These are phyloP conservation scores for Tinamus guttatus DNA, from an alignment of 2,113 vertebrate genomes.

Conservation along the genomic window DNA sequence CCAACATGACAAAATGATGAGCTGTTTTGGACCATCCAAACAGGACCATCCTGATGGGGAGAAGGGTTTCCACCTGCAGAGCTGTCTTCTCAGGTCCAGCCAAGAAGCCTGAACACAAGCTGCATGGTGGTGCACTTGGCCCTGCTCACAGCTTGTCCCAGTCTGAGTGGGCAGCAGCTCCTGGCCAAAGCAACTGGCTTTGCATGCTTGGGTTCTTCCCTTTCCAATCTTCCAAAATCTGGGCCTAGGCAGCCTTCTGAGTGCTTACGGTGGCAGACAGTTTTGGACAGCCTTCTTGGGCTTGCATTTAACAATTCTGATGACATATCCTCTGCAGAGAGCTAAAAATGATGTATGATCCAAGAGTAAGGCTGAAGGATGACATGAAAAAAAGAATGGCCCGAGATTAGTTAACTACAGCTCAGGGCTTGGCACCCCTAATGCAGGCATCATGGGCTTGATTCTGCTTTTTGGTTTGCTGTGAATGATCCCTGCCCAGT, in stretches of 20 bases:
- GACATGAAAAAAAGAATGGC: not conserved
- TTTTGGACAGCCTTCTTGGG: not conserved
- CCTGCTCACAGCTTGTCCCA: not conserved
- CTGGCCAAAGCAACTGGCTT: no score
- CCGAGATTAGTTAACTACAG: not conserved
- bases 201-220: not conserved
- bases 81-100: not conserved
- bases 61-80: not conserved
- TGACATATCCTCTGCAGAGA: not conserved
- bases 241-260: not conserved
- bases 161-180: no score
- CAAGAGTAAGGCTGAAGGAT: not conserved
- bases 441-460: not conserved
- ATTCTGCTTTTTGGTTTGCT: not conserved
- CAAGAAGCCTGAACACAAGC: no score
- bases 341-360: not conserved
- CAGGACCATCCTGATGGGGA: not conserved
- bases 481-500: not conserved
- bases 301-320: not conserved
- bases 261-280: not conserved
- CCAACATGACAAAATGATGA: not conserved
- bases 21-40: not conserved
- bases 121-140: not conserved
- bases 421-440: not conserved
- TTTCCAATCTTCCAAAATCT: not conserved